Conservation (phyloP, 2,113 vertebrate genomes). For the Microtus ochrogaster region DNA sequence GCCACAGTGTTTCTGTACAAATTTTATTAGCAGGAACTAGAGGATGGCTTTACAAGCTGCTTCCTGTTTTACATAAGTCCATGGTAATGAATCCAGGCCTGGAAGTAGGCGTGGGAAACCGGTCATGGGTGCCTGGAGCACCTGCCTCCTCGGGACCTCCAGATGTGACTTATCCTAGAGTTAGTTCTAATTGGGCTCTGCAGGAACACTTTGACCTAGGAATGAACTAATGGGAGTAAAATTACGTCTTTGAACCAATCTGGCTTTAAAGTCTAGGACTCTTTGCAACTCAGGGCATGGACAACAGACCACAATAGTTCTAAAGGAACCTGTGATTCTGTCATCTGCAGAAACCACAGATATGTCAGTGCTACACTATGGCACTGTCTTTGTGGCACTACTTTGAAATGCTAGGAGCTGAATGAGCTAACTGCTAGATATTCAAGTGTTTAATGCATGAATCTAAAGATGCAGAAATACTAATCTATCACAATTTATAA, state of each 20-base stretch:
- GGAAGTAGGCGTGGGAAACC: background rate
- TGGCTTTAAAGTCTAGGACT: slow-evolving; percentile 12
- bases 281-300: background rate
- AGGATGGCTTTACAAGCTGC: background rate
- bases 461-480: background rate
- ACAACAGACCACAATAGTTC: background rate
- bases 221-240: background rate
- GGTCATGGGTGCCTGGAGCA: background rate
- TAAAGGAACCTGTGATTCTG: background rate
- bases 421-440: background rate
- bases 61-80: background rate
- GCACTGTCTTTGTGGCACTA: background rate
- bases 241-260: background rate
- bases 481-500: background rate
- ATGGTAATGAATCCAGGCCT: background rate
- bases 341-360: background rate
- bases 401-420: background rate
- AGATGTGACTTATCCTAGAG: background rate
- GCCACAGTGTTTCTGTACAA: background rate
- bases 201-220: background rate
- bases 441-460: background rate
- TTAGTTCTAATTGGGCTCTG: background rate
- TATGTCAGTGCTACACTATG: background rate
- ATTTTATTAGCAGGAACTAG: background rate
- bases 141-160: background rate